Base-by-base conservation (phyloP, 1,140 invertebrate genomes). In the Hycleus cichorii region DNA sequence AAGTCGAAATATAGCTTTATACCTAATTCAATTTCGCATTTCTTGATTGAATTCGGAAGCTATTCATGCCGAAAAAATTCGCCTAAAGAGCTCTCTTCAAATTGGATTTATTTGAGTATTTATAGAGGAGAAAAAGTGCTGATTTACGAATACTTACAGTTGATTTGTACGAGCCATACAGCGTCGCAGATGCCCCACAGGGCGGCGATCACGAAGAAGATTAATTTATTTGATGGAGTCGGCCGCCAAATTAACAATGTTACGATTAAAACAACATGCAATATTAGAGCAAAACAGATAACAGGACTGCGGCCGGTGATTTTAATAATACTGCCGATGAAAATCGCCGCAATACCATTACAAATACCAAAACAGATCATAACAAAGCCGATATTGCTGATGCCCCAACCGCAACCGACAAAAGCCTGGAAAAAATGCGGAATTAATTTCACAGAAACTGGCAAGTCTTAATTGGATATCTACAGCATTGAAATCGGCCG, bases 91-190 rank as follows among this genome's bases (percentile, higher is more conserved):
- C 12, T 12, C 18, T 18, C 18, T 18, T 18, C 18, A 18, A 18
- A 18, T 1, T 18, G 18, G 18, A 18, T 18, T 18, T 1, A 18
- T 18, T 18, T 18, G 1, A 18, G 18, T 18, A 18, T 18, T 18
- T 18, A 18, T 18, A 18, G 18, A 18, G 18, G 18, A 18, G 18
- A 18, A 18, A 12, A 18, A 18, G 18, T 18, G 18, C 18, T 18
- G 18, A 18, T 18, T 18, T 18, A 18, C 18, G 18, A 18, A 59
- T 60, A 77, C 79, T 80, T 76, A 95, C 93, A 88, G 71, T 96
- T 95, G 45, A 96, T 87, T 77, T 96, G 91, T 1, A 95, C 94
- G 52, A 96, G 84, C 93, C 93, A 96, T 45, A 95, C 83, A 0
- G 91, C 91, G 70, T 96, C 94, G 46, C 88, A 89, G 4, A 92